These are phyloP conservation scores for Ceriagrion tenellum DNA, from an alignment of 2,888 invertebrate genomes.

Conservation along the genomic window DNA sequence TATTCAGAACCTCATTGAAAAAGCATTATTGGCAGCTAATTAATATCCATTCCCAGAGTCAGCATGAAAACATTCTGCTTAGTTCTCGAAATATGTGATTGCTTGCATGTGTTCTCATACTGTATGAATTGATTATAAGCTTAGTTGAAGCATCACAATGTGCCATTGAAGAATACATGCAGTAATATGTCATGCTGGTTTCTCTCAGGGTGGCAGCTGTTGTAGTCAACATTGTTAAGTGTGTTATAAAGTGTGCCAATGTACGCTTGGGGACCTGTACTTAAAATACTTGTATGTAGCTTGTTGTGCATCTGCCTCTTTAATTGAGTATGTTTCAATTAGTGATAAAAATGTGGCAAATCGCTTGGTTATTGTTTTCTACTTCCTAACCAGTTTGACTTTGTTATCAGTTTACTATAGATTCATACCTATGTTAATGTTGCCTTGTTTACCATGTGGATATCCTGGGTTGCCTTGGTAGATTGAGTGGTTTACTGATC, in stretches of 20 bases:
- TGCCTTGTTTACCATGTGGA: neutral
- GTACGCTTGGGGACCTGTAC: constrained; percentile 57
- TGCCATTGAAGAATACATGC: neutral
- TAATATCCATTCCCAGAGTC: neutral
- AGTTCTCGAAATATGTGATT: neutral
- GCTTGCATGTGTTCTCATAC: neutral
- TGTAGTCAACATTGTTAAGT: constrained; percentile 45
- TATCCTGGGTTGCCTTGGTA: neutral
- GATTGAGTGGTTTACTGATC: too few species aligned
- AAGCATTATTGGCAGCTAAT: neutral
- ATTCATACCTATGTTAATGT: neutral
- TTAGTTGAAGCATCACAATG: neutral
- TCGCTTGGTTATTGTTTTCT: neutral
- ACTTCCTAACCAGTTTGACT: neutral
- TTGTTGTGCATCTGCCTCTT: constrained; percentile 24
- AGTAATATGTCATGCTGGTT: neutral
- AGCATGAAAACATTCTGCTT: neutral
- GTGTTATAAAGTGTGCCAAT: neutral
- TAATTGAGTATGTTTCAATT: neutral
- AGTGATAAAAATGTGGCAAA: neutral
- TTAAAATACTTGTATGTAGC: constrained; percentile 28
- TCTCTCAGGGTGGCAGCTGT: constrained; percentile 45
- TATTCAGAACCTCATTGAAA: neutral
- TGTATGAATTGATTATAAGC: neutral
- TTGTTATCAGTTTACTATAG: neutral